Conservation (phyloP, 2,888 invertebrate species). For the Drosophila robusta region DNA sequence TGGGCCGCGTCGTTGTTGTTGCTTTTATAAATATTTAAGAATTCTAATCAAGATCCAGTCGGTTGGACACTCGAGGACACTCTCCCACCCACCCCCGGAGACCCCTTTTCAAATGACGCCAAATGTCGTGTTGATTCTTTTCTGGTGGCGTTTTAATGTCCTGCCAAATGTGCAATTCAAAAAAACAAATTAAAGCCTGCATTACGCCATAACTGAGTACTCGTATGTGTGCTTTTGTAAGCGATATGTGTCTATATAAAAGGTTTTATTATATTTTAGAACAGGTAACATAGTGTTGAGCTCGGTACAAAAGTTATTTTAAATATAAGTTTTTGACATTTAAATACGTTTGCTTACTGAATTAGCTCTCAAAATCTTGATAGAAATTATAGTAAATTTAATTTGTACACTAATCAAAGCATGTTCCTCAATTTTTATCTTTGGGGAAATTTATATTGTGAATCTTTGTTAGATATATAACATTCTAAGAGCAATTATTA, state of each 20-base stretch:
- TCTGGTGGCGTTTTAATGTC: slow-evolving; percentile 82
- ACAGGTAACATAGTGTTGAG: not conserved
- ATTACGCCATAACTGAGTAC: slow-evolving; percentile 1
- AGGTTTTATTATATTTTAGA: not conserved
- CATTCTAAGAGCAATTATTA: too few species aligned
- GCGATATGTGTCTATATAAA: not conserved
- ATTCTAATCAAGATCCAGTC: slow-evolving; percentile 84
- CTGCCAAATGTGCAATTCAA: slow-evolving; percentile 75
- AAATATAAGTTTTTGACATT: too few species aligned
- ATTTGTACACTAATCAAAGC: too few species aligned
- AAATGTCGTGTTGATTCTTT: slow-evolving; percentile 83
- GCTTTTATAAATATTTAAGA: slow-evolving; percentile 84
- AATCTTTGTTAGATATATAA: too few species aligned
- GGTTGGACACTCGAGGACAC: slow-evolving; percentile 40
- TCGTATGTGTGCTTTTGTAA: not conserved
- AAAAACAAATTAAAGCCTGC: slow-evolving; percentile 34
- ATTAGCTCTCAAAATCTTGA: not conserved
- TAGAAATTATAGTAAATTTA: too few species aligned
- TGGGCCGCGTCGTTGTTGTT: slow-evolving; percentile 42
- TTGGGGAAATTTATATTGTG: too few species aligned
- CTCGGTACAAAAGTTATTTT: too few species aligned
- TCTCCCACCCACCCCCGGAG: slow-evolving; percentile 7
- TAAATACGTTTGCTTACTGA: too few species aligned
- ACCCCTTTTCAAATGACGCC: slow-evolving; percentile 44
- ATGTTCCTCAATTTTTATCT: too few species aligned